Evolutionary conservation across 2,797 vertebrate genomes (phyloP).

Genomic region (Agapornis canus): DNA sequence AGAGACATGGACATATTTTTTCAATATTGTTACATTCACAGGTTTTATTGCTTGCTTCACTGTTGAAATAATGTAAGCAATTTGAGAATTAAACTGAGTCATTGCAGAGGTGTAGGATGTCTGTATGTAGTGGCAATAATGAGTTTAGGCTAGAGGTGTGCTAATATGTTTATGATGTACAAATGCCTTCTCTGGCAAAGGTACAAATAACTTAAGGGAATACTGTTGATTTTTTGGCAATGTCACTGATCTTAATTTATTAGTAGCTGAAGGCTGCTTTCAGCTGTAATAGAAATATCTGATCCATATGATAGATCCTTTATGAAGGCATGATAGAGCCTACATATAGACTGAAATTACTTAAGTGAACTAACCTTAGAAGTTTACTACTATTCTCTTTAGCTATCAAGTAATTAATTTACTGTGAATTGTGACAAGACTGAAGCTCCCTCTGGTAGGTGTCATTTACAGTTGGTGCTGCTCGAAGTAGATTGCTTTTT

Average conservation of each 20-base stretch:
- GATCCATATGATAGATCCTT: not conserved
- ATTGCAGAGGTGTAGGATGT: not conserved
- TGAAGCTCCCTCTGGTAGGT: not conserved
- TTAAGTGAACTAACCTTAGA: not conserved
- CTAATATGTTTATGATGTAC: not conserved
- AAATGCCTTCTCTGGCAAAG: not conserved
- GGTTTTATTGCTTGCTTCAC: not conserved
- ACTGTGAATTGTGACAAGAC: not conserved
- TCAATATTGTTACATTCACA: not conserved
- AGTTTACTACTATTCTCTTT: not conserved
- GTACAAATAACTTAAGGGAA: not conserved
- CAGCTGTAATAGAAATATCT: not conserved
- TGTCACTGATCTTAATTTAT: not conserved
- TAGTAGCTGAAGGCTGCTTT: not conserved
- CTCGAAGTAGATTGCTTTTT: not conserved
- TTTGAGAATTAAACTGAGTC: not conserved
- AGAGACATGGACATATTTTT: not conserved
- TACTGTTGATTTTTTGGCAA: accelerated
- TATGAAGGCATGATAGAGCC: too few relatives aligned
- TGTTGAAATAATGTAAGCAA: not conserved
- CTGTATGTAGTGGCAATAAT: not conserved
- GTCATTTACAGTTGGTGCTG: not conserved
- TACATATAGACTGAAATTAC: not conserved
- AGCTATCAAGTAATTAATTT: not conserved
- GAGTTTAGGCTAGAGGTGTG: not conserved